Base-by-base conservation (phyloP, 1,140 invertebrate species). In the Venturia canescens region DNA sequence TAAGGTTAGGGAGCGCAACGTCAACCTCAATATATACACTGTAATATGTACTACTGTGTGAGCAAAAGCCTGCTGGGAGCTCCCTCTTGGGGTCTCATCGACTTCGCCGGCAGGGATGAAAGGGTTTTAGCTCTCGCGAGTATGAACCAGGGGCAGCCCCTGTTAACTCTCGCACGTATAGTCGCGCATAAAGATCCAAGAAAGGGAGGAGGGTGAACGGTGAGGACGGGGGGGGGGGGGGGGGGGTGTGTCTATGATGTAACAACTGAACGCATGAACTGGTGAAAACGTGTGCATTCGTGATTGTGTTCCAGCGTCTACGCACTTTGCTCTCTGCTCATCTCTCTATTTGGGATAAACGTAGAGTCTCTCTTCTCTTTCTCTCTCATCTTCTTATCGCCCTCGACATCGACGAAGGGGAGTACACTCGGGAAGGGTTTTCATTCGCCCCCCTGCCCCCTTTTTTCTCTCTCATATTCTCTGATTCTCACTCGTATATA, bases 291-390 rank as follows among this genome's bases (percentile, higher is more conserved):
- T 67, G 79, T 67, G 60, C 76, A 50, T 48, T 80, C 34, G 76
- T 84, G 81, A 88, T 86, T 87, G 84, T 67, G 29, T 87, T 85
- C 83, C 76, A 79, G 82, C 82, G 77, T 77, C 78, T 80, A 80
- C 67, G 84, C n/a, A n/a, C 83, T 50, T 44, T 53, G 75, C 38
- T 50, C 70, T 23, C 4, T 72, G 13, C 63, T 67, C 27, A 31
- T 67, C 44, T 75, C 76, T 85, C 83, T 84, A 84, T 23, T 84
- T 84, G 84, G 84, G 84, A 85, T 86, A 87, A 88, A 86, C 84
- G 84, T 76, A 77, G 48, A 81, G 79, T 26, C 63, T 34, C 82
- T n/a, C 15, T 15, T 53, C 48, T 53, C 15, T 7, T 15, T 63
- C 57, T 63, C 63, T 29, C 63, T 29, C 63, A 15, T 31, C 26